phyloP scores from a whole-genome alignment of 2,888 invertebrate genomes.

The Andrena praecox region DNA sequence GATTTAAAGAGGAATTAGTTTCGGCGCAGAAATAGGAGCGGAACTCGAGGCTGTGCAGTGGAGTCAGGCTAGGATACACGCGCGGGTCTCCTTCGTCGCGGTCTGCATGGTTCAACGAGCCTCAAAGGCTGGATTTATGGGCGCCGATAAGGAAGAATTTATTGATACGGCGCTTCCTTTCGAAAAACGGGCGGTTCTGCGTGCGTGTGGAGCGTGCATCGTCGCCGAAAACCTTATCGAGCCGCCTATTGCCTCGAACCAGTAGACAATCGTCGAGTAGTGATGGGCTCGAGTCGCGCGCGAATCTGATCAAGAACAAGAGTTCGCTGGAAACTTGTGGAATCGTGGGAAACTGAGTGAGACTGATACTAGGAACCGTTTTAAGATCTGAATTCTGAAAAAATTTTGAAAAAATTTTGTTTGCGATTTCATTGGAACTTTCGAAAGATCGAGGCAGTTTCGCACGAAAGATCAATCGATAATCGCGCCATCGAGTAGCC shows the following conservation, averaged over 20 bases:
- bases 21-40: background rate
- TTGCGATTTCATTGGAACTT: background rate
- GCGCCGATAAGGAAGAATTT: conserved; percentile 74
- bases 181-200: conserved; percentile 29
- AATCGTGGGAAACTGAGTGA: too few relatives aligned
- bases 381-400: too few relatives aligned
- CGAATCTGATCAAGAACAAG: background rate
- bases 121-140: conserved; percentile 77
- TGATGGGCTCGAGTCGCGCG: background rate
- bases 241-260: conserved; percentile 1
- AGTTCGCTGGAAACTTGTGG: too few relatives aligned
- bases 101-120: conserved; percentile 73
- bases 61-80: background rate
- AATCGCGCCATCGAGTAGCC: background rate
- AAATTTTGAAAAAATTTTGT: too few relatives aligned
- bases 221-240: conserved; percentile 21
- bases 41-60: background rate
- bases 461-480: background rate
- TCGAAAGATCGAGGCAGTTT: background rate
- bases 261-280: background rate
- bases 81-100: conserved; percentile 14
- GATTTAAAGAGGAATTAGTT: background rate
- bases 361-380: too few relatives aligned
- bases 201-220: conserved; percentile 30
- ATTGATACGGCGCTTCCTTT: conserved; percentile 68